These are phyloP conservation scores for Zaprionus kolodkinae DNA, from an alignment of 1,140 invertebrate genomes.

Conservation along the genomic window DNA sequence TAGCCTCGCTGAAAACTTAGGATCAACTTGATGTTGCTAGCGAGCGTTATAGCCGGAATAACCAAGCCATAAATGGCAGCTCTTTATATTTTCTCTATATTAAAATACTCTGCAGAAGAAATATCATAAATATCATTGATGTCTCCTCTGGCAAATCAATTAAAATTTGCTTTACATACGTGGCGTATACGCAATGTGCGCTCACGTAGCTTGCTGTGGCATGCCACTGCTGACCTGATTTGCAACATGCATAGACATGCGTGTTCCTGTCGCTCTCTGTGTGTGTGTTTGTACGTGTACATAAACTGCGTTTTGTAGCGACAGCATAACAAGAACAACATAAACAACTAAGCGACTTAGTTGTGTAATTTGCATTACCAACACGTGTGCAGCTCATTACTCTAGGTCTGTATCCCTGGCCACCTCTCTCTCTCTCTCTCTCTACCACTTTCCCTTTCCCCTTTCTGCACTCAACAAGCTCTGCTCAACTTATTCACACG, in stretches of 20 bases:
- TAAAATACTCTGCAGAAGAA: not conserved
- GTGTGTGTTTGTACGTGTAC: not conserved
- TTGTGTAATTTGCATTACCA: slow-evolving; percentile 32
- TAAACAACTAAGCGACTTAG: slow-evolving; percentile 34
- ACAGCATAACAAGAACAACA: not conserved
- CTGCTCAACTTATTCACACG: not conserved
- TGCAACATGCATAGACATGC: not conserved
- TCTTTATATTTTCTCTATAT: no score
- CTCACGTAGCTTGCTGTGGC: not conserved
- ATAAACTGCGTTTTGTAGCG: slow-evolving; percentile 25
- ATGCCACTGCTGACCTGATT: slow-evolving; percentile 28
- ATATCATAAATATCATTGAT: no score
- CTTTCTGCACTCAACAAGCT: no score
- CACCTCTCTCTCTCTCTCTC: no score
- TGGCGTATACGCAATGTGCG: slow-evolving; percentile 21
- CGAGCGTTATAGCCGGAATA: no score
- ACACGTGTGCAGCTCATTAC: slow-evolving; percentile 39
- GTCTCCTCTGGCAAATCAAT: slow-evolving; percentile 31
- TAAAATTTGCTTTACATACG: slow-evolving; percentile 30
- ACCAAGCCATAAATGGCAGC: no score
- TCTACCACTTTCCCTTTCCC: not conserved
- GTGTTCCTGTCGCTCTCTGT: not conserved
- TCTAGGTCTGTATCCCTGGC: not conserved
- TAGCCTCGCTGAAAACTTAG: no score
- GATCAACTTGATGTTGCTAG: no score